A percentile compares a stretch with the other conserved stretches of the same genome.
phyloP scores from a whole-genome alignment of 2,888 invertebrate genomes.

The Chesias legatella region DNA sequence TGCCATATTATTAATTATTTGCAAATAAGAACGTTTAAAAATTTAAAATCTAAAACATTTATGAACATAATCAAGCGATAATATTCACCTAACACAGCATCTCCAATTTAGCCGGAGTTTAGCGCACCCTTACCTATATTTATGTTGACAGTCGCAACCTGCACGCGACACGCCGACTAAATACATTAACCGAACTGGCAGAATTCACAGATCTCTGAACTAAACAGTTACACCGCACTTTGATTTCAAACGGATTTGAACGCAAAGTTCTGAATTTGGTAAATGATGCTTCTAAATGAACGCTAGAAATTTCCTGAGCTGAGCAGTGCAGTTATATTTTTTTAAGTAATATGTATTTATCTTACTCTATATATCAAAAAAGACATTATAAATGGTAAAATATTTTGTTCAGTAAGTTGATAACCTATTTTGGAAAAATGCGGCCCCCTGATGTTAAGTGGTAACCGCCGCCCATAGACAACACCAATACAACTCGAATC shows the following conservation, averaged over 20 bases:
- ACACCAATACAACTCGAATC: too few species aligned
- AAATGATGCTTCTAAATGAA: conserved; percentile 36
- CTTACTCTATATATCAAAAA: too few species aligned
- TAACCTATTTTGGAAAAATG: too few species aligned
- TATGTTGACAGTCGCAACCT: conserved; percentile 27
- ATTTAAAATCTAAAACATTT: neutral
- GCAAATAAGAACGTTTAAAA: too few species aligned
- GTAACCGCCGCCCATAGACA: too few species aligned
- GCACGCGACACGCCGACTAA: conserved; percentile 39
- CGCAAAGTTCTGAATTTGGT: conserved; percentile 38
- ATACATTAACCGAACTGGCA: conserved; percentile 40
- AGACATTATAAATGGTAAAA: too few species aligned
- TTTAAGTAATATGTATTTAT: too few species aligned
- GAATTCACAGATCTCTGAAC: conserved; percentile 34
- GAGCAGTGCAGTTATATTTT: neutral
- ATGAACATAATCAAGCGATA: conserved; percentile 6
- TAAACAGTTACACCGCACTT: conserved; percentile 50
- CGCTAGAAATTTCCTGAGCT: too few species aligned
- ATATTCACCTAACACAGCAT: conserved; percentile 13
- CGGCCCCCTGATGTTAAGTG: too few species aligned
- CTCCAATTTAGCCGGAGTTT: conserved; percentile 11
- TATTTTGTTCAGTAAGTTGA: too few species aligned
- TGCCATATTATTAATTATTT: too few species aligned
- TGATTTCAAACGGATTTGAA: conserved; percentile 51
- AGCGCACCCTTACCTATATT: conserved; percentile 9